Conservation (phyloP, 2,797 vertebrate genomes). For the Otolemur crassicaudatus region DNA sequence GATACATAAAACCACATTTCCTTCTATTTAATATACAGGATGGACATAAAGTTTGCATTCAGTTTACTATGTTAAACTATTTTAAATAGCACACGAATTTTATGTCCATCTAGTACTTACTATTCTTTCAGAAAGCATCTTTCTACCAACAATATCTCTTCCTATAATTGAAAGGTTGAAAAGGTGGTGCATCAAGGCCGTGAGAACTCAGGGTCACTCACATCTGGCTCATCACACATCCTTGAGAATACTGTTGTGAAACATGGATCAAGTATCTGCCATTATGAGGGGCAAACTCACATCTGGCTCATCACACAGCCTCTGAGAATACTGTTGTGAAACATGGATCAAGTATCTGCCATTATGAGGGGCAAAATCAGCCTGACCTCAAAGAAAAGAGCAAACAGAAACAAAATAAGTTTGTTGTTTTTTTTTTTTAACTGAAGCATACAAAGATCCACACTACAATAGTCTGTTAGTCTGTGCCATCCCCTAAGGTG, state of each 20-base stretch:
- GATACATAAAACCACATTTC: background rate
- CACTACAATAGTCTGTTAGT: background rate
- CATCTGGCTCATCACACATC: background rate
- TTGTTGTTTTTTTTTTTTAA: background rate
- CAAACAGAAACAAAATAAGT: background rate
- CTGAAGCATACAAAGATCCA: background rate
- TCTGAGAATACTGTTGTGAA: background rate
- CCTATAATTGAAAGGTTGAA: background rate
- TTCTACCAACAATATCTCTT: background rate
- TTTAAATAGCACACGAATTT: no score
- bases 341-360: background rate
- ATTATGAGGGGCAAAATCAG: background rate
- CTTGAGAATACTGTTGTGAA: background rate
- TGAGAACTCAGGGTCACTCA: background rate
- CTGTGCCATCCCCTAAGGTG: background rate
- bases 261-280: background rate
- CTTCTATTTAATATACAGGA: background rate
- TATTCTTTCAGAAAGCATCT: slow-evolving; percentile 1
- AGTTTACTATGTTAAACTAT: no score
- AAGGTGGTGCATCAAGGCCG: background rate
- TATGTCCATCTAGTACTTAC: no score
- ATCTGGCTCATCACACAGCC: background rate
- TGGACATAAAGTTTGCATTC: no score
- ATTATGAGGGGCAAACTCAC: background rate
- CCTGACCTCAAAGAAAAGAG: background rate